Evolutionary conservation across 2,888 invertebrate species (phyloP), one percentile per base, ranked within the genome.

Genomic region (Polyploca ridens): DNA sequence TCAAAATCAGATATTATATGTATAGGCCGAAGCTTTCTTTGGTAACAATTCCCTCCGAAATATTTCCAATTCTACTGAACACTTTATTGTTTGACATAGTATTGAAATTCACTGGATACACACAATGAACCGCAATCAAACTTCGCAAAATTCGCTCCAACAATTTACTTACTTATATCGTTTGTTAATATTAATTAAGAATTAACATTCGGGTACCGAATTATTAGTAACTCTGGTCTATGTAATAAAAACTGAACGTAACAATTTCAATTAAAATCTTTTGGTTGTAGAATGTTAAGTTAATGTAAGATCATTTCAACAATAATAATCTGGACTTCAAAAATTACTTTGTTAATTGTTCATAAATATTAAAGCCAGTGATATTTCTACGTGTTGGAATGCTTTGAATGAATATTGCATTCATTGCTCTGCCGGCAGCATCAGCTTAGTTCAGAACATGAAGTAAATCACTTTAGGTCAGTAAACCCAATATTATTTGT

Each of bases 81-180:
- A 41, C 41, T 13, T 41, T 41, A 41, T 46, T 46, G 46, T 46
- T 46, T 46, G 46, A 46, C n/a, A n/a, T 44, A 44, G 14, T 14
- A 41, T 27, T 10, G 62, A 46, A 46, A 54, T 54, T 54, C 16
- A 54, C 10, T 54, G 54, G 19, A 54, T 54, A 73, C 71, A 70
- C 75, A 81, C 79, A 87, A 83, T 83, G 75, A 76, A 80, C 79
- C 73, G 19, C 54, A 85, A 88, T 86, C 81, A 79, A 86, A 87
- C 77, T 85, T 85, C 70, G 78, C 68, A 72, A 73, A 83, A 83
- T n/a, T 46, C 46, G 7, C 46, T 46, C n/a, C 46, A 46, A n/a
- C n/a, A n/a, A 46, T n/a, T 46, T 46, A 46, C 46, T 46, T 46
- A 46, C n/a, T 46, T n/a, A n/a, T 7, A 46, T n/a, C n/a, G n/a